phyloP scores from a whole-genome alignment of 1,140 invertebrate genomes.

The Laupala kohalensis region DNA sequence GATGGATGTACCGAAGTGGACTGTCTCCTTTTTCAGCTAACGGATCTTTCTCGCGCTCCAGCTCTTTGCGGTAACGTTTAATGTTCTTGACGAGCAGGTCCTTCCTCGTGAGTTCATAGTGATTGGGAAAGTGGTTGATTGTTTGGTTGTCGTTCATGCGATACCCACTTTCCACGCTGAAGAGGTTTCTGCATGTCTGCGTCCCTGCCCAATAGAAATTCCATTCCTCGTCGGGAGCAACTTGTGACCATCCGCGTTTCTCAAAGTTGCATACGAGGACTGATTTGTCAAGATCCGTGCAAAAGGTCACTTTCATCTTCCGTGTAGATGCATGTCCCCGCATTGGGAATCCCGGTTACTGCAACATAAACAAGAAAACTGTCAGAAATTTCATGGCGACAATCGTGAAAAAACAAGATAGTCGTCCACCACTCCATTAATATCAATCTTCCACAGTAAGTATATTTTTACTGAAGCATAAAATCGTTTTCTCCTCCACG shows the following conservation, averaged over 20 bases:
- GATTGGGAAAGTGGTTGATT: conserved; percentile 87
- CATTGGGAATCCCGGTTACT: too few species aligned
- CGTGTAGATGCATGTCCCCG: too few species aligned
- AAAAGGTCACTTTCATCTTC: conserved; percentile 60
- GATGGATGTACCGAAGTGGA: conserved; percentile 58
- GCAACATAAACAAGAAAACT: too few species aligned
- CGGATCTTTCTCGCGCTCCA: conserved; percentile 78
- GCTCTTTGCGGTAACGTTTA: conserved; percentile 80
- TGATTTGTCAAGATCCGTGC: conserved; percentile 90
- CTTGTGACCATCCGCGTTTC: conserved; percentile 81
- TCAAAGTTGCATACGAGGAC: conserved; percentile 89
- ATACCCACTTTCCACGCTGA: conserved; percentile 85
- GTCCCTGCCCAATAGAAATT: conserved; percentile 94
- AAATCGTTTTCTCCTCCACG: too few species aligned
- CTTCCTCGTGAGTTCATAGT: conserved; percentile 88
- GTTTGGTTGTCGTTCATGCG: conserved; percentile 82
- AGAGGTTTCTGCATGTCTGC: conserved; percentile 76
- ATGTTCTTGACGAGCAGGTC: conserved; percentile 93
- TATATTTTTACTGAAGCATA: too few species aligned
- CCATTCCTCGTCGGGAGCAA: conserved; percentile 87
- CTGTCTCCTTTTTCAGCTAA: conserved; percentile 67
- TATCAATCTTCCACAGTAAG: too few species aligned
- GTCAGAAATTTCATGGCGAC: too few species aligned
- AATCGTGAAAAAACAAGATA: too few species aligned
- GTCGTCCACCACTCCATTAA: too few species aligned